These are phyloP conservation scores for Harpagoxenus sublaevis DNA, from an alignment of 2,888 invertebrate genomes.

Conservation along the genomic window DNA sequence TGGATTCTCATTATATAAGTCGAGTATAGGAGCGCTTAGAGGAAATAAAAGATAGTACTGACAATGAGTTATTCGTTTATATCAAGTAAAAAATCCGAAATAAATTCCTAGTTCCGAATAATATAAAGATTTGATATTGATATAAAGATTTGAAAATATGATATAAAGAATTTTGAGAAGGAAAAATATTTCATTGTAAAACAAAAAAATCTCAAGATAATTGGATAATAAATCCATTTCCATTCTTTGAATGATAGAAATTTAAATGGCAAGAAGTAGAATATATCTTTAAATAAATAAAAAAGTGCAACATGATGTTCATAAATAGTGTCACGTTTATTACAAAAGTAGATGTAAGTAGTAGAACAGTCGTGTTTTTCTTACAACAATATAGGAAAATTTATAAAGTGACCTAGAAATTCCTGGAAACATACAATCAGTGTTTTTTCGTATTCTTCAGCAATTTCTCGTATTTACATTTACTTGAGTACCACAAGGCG, in stretches of 20 bases:
- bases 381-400: constrained; percentile 72
- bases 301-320: constrained; percentile 58
- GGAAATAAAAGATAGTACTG: neutral
- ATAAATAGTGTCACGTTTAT: constrained; percentile 83
- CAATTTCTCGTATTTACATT: constrained; percentile 96
- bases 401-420: constrained; percentile 57
- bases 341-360: constrained; percentile 80
- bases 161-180: neutral
- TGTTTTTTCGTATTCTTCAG: constrained; percentile 90
- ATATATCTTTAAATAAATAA: neutral
- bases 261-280: neutral
- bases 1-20: neutral
- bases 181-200: neutral
- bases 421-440: constrained; percentile 69
- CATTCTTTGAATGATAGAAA: neutral
- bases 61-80: neutral
- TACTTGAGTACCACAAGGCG: constrained; percentile 97
- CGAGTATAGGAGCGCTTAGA: neutral
- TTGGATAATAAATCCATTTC: neutral
- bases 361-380: constrained; percentile 80
- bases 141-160: no score
- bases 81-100: neutral
- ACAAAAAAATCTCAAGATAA: neutral
- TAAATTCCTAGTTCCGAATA: neutral
- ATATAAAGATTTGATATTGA: no score